phyloP scores from a whole-genome alignment of 2,888 invertebrate genomes.

The Clivina fossor region DNA sequence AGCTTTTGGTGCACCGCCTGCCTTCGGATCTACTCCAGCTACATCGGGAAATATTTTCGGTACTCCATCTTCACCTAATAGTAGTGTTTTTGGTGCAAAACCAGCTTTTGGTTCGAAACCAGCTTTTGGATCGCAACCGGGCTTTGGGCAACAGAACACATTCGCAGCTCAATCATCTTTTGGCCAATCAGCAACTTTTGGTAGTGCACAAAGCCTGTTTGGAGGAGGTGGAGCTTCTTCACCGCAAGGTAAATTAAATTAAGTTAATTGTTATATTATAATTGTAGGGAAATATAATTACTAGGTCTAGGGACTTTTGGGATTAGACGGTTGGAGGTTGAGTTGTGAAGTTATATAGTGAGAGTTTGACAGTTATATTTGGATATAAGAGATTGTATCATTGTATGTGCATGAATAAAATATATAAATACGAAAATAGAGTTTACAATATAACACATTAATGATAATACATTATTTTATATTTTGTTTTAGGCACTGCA shows the following conservation, averaged over 20 bases:
- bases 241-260: slow-evolving; percentile 34
- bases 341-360: too few species aligned
- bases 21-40: slow-evolving; percentile 47
- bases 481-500: slow-evolving; percentile 42
- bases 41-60: slow-evolving; percentile 40
- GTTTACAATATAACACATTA: too few species aligned
- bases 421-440: too few species aligned
- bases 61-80: slow-evolving; percentile 32
- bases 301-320: too few species aligned
- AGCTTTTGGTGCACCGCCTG: slow-evolving; percentile 51
- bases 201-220: slow-evolving; percentile 52
- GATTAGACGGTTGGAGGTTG: too few species aligned
- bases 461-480: slow-evolving; percentile 1
- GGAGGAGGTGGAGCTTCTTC: too few species aligned
- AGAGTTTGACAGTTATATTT: too few species aligned
- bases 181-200: slow-evolving; percentile 55
- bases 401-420: too few species aligned
- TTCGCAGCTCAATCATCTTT: slow-evolving; percentile 55
- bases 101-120: slow-evolving; percentile 42
- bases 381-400: too few species aligned
- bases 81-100: slow-evolving; percentile 35
- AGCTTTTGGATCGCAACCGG: slow-evolving; percentile 51
- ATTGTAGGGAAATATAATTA: too few species aligned
- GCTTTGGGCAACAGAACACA: slow-evolving; percentile 54
- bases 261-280: neutral